A percentile compares a stretch with the other conserved stretches of the same genome.
Conservation (phyloP, 1,140 invertebrate genomes). For the Psix sp. region DNA sequence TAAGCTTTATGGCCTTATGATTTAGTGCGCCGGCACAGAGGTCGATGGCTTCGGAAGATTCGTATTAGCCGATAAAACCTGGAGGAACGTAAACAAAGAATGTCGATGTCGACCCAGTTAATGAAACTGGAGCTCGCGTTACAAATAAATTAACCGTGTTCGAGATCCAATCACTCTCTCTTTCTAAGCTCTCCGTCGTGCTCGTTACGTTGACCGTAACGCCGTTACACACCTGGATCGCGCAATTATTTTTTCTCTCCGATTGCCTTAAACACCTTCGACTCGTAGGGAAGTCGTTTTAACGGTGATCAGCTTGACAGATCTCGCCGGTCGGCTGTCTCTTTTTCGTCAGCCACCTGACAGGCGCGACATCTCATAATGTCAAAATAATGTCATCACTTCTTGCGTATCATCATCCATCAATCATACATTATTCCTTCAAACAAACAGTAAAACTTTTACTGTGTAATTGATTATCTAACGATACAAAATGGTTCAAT, state of each 20-base stretch:
- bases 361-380: no score
- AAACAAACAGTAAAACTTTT: no score
- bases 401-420: no score
- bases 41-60: not conserved
- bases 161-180: slow-evolving; percentile 41
- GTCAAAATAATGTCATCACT: no score
- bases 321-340: not conserved
- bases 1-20: slow-evolving; percentile 41
- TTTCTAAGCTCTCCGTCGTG: slow-evolving; percentile 24
- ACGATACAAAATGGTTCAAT: no score
- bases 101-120: slow-evolving; percentile 16
- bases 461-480: no score
- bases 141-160: slow-evolving; percentile 4
- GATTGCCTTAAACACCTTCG: slow-evolving; percentile 21
- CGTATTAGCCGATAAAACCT: not conserved
- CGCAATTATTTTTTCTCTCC: slow-evolving; percentile 29
- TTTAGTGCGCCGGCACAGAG: slow-evolving; percentile 21
- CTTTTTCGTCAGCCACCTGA: no score
- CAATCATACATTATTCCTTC: no score
- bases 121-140: slow-evolving; percentile 17
- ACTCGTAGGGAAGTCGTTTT: slow-evolving; percentile 31
- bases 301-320: slow-evolving; percentile 11
- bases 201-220: slow-evolving; percentile 45
- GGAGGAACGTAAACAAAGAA: slow-evolving; percentile 23
- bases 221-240: slow-evolving; percentile 42